A percentile compares a stretch with the other conserved stretches of the same genome.
These are phyloP conservation scores for Leguminivora glycinivorella DNA, from an alignment of 1,140 invertebrate species.

Conservation along the genomic window DNA sequence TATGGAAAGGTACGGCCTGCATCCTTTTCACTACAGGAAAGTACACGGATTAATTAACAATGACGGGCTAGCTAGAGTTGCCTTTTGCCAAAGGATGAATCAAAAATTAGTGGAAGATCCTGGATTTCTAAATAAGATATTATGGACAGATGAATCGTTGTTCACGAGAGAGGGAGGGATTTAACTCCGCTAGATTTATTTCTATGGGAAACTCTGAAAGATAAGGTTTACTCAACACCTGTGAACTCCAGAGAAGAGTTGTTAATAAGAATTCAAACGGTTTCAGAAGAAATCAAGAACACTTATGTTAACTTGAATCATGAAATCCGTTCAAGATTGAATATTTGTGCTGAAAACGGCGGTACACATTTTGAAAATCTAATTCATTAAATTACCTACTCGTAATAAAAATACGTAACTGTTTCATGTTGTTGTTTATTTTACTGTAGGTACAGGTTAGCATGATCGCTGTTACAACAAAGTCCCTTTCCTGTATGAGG, in stretches of 20 bases:
- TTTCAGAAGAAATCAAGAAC: constrained; percentile 1
- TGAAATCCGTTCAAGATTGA: too few relatives aligned
- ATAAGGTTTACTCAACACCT: constrained; percentile 1
- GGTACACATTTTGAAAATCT: too few relatives aligned
- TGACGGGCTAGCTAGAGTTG: background rate
- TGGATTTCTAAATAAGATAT: background rate
- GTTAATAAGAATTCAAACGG: background rate
- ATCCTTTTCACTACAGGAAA: too few relatives aligned
- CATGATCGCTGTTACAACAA: too few relatives aligned
- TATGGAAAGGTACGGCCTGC: too few relatives aligned
- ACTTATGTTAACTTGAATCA: too few relatives aligned
- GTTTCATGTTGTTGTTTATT: too few relatives aligned
- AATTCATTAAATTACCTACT: too few relatives aligned
- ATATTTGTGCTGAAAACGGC: too few relatives aligned
- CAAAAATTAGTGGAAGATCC: background rate
- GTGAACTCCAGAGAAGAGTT: background rate
- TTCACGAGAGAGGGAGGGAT: background rate
- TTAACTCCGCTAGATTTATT: background rate
- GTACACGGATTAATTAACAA: too few relatives aligned
- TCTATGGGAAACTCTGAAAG: background rate
- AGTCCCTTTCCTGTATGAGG: constrained; percentile 7
- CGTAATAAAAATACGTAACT: too few relatives aligned
- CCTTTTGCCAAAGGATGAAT: background rate
- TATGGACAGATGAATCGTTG: background rate
- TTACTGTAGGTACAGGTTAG: too few relatives aligned